Conservation (phyloP, 2,113 vertebrate genomes). For the Caranx ignobilis region DNA sequence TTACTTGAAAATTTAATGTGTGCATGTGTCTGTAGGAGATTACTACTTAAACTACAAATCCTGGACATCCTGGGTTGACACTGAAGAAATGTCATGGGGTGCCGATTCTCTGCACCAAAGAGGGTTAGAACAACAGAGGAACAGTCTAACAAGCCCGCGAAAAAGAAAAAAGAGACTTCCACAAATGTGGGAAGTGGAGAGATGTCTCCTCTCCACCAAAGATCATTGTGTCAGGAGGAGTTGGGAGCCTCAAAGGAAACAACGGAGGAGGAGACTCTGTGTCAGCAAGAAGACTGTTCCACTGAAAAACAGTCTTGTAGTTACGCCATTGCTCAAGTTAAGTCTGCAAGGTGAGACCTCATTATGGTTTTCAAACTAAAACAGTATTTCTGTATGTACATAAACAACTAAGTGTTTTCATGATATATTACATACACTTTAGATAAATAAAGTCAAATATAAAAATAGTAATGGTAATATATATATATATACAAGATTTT, state of each 20-base stretch:
- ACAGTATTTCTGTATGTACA: background rate
- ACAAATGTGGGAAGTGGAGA: background rate
- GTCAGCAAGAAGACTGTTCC: background rate
- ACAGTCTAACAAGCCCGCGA: background rate
- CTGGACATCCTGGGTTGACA: constrained; percentile 1
- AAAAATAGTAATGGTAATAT: too few species aligned
- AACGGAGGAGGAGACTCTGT: background rate
- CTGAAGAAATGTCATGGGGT: constrained; percentile 24
- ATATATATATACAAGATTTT: too few species aligned
- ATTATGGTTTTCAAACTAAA: background rate
- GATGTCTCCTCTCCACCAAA: background rate
- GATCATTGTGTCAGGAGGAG: background rate
- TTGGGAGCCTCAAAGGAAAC: background rate
- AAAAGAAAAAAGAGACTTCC: background rate
- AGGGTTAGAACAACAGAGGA: background rate
- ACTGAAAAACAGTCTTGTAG: background rate
- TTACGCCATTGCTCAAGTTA: background rate
- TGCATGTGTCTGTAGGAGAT: background rate
- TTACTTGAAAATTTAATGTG: background rate
- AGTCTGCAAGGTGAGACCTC: background rate
- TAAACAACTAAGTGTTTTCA: background rate
- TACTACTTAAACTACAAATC: background rate
- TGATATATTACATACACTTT: too few species aligned
- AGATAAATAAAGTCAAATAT: too few species aligned
- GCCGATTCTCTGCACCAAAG: background rate